Evolutionary conservation across 1,140 invertebrate genomes (phyloP).

Genomic region (Idris sp.): DNA sequence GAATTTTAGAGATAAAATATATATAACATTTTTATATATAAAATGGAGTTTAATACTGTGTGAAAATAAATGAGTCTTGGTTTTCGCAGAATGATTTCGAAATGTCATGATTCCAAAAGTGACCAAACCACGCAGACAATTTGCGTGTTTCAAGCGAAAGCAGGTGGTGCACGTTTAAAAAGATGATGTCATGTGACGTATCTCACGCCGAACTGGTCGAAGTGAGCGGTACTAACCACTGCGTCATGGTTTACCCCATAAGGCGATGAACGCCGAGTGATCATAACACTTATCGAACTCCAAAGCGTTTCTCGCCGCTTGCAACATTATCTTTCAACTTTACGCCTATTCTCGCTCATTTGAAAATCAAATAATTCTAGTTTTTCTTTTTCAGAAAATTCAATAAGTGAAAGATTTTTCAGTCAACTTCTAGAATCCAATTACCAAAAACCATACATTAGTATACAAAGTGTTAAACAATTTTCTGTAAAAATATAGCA

Average conservation of each 20-base stretch:
- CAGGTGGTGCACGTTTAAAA: constrained; percentile 6
- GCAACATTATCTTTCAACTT: constrained; percentile 26
- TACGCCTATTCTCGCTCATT: constrained; percentile 13
- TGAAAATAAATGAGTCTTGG: too few relatives aligned
- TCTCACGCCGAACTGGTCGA: constrained; percentile 26
- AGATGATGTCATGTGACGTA: constrained; percentile 48
- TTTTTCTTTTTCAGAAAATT: not conserved
- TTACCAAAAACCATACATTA: too few relatives aligned
- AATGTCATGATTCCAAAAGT: constrained; percentile 18
- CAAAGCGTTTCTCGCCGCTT: constrained; percentile 17
- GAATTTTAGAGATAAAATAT: too few relatives aligned
- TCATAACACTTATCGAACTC: constrained; percentile 43
- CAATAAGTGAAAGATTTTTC: too few relatives aligned
- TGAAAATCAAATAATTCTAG: constrained; percentile 12
- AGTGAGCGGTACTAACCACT: constrained; percentile 37
- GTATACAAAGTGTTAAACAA: too few relatives aligned
- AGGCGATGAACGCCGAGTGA: constrained; percentile 45
- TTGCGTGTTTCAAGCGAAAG: constrained; percentile 5
- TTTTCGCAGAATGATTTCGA: constrained; percentile 8
- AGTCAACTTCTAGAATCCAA: too few relatives aligned
- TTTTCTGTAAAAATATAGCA: too few relatives aligned
- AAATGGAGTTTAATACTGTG: too few relatives aligned
- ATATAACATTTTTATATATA: too few relatives aligned
- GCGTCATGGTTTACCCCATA: constrained; percentile 51
- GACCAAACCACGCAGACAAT: constrained; percentile 11